Base-by-base conservation (phyloP, 2,888 invertebrate genomes). In the Acronicta psi region DNA sequence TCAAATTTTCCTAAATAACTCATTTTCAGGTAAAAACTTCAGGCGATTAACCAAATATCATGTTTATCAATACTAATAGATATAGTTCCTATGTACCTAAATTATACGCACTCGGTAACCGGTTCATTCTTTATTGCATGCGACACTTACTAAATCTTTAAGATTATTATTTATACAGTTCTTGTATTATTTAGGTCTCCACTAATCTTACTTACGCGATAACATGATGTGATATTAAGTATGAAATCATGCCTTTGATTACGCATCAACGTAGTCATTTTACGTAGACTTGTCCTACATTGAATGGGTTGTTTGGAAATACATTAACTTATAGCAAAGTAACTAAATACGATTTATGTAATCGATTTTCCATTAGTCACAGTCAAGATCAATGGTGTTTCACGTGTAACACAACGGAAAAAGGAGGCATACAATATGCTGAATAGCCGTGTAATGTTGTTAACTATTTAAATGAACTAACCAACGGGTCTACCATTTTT, bases 391-490 rank as follows among this genome's bases (percentile, higher is more conserved):
- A 29, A 29, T 59, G 20, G 38, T 29, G 17, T 59, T 58, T 36
- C 16, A 56, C 57, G 47, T 53, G 43, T n/a, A 16, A 45, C 29
- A 56, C 20, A 25, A 31, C 55, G 20, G 42, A 57, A 46, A 47
- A 62, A 1, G 29, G 43, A 50, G 11, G 41, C 31, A 14, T 36
- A 75, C 59, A 60, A 59, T 52, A 29, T 31, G 37, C 38, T 49
- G 13, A 59, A 71, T 50, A 41, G 36, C 34, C 56, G 40, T 56
- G 57, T 62, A 62, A 68, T 55, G 17, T 57, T 47, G 25, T 65
- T 57, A 52, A 65, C 68, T 59, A 75, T 69, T 63, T 51, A 53
- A 65, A 70, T 46, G 34, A n/a, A 36, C 37, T 10, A 25, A 44
- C 47, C 42, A 52, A 36, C 34, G 14, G 16, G 31, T 40, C n/a